Evolutionary conservation across 2,888 invertebrate species (phyloP).

Genomic region (Morinoia aosen): DNA sequence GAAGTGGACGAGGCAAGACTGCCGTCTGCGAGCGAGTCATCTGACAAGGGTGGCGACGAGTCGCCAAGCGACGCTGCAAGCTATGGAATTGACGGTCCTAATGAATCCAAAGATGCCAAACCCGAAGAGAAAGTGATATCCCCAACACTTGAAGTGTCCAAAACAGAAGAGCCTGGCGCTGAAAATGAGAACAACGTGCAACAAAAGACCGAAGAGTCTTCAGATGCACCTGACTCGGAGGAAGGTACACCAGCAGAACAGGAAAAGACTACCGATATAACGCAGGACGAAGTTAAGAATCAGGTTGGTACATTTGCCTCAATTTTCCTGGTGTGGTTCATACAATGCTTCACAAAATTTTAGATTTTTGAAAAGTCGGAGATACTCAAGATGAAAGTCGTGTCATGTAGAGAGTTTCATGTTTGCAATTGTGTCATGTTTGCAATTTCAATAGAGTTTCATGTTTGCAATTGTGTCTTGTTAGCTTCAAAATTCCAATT

Average conservation of each 20-base stretch:
- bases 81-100: background rate
- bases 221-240: background rate
- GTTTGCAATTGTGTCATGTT: background rate
- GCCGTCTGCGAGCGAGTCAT: background rate
- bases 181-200: background rate
- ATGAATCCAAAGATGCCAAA: background rate
- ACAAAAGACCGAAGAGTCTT: background rate
- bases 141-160: background rate
- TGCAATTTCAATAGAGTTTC: background rate
- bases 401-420: background rate
- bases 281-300: background rate
- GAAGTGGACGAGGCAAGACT: slow-evolving; percentile 24
- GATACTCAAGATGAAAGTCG: background rate
- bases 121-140: background rate
- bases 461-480: background rate
- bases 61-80: background rate
- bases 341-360: background rate
- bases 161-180: background rate
- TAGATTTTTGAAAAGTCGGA: background rate
- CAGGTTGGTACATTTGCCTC: background rate
- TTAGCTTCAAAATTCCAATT: background rate
- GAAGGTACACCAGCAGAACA: background rate
- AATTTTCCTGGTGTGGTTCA: background rate
- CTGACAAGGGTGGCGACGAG: background rate
- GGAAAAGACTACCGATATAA: background rate